Evolutionary conservation across 2,113 vertebrate genomes (phyloP).

Genomic region (Oostethus manadensis): DNA sequence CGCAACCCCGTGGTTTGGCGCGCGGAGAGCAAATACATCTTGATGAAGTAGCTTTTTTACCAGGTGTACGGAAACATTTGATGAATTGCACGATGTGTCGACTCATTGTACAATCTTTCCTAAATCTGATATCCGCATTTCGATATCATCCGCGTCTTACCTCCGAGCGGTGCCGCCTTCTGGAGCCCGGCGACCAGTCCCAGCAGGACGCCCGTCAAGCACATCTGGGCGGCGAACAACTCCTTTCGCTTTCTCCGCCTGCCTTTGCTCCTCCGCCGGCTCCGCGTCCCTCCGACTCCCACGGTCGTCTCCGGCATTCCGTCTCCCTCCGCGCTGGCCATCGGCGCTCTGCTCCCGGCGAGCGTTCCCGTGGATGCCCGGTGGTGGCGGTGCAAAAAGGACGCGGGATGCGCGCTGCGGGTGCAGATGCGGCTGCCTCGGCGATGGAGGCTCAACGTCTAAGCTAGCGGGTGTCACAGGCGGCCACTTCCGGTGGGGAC

Average conservation of each 20-base stretch:
- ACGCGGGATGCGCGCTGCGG: conserved; percentile 1
- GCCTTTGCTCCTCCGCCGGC: conserved; percentile 51
- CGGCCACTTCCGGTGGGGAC: too few species aligned
- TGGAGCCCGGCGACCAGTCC: conserved; percentile 40
- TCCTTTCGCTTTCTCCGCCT: conserved; percentile 61
- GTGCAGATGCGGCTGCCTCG: conserved; percentile 6
- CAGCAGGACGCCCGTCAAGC: conserved; percentile 49
- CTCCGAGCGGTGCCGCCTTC: conserved; percentile 39
- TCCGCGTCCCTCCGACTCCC: conserved; percentile 47
- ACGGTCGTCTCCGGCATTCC: conserved; percentile 41
- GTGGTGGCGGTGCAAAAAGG: conserved; percentile 12
- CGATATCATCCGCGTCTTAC: conserved; percentile 25
- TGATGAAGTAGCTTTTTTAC: too few species aligned
- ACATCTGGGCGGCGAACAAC: conserved; percentile 59
- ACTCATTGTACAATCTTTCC: too few species aligned
- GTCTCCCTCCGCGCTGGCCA: conserved; percentile 51
- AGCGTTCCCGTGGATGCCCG: conserved; percentile 34
- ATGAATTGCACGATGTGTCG: too few species aligned
- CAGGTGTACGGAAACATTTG: too few species aligned
- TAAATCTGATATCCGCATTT: too few species aligned
- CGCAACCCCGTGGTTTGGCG: too few species aligned
- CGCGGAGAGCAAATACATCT: too few species aligned
- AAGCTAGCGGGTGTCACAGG: too few species aligned
- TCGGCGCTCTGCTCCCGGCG: conserved; percentile 31
- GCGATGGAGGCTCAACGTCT: too few species aligned